These are phyloP conservation scores for Spatulosminthurus flaviceps DNA, from an alignment of 2,888 invertebrate species.

Conservation along the genomic window DNA sequence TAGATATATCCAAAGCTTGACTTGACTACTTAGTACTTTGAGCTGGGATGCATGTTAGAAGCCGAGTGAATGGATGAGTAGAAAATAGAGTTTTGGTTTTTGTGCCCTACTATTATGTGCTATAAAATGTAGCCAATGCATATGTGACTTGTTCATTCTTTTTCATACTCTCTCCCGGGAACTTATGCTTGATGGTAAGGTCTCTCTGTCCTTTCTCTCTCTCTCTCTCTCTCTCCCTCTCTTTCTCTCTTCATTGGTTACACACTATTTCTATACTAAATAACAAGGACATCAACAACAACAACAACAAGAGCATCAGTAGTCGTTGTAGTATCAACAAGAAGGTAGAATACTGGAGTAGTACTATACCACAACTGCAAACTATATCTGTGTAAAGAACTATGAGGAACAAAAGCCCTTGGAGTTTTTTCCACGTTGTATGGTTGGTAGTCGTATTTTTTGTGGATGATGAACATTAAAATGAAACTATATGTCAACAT, in stretches of 20 bases:
- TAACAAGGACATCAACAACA: too few relatives aligned
- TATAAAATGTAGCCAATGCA: too few relatives aligned
- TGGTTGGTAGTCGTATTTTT: not conserved
- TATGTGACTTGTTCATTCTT: too few relatives aligned
- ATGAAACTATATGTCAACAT: constrained; percentile 54
- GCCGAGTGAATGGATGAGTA: not conserved
- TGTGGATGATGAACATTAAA: constrained; percentile 35
- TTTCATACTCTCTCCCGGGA: not conserved
- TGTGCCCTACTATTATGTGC: too few relatives aligned
- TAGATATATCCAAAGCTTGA: constrained; percentile 1
- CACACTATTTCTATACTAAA: too few relatives aligned
- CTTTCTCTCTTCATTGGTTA: not conserved
- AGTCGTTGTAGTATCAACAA: too few relatives aligned
- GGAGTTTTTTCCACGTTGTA: not conserved
- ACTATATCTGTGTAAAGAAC: too few relatives aligned
- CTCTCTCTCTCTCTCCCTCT: too few relatives aligned
- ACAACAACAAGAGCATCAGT: too few relatives aligned
- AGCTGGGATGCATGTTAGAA: not conserved
- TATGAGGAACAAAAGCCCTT: not conserved
- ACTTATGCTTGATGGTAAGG: not conserved
- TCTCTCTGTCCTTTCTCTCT: not conserved
- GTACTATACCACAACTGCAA: too few relatives aligned
- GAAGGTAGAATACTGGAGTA: too few relatives aligned
- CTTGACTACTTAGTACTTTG: not conserved
- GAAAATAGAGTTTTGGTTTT: not conserved